These are phyloP conservation scores for Heliothis subflexa DNA, from an alignment of 1,140 invertebrate species.

Conservation along the genomic window DNA sequence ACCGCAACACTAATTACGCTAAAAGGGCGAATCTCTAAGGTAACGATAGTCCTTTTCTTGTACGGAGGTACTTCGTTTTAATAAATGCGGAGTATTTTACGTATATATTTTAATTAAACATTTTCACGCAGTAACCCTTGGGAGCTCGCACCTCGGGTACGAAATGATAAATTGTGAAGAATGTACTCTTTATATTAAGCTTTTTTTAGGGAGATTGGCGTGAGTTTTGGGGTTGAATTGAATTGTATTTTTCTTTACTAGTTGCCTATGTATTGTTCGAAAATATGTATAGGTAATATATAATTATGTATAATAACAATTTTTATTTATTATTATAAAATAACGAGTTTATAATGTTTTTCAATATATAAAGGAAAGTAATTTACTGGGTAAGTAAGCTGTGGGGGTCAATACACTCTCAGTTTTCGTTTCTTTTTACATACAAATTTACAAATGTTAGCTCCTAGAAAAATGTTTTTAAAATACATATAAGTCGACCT, in stretches of 20 bases:
- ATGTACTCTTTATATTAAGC: conserved; percentile 35
- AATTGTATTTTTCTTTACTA: not conserved
- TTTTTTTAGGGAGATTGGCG: not conserved
- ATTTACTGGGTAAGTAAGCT: too few relatives aligned
- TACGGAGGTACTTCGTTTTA: conserved; percentile 52
- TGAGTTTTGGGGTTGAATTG: conserved; percentile 9
- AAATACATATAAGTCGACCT: not conserved
- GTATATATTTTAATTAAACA: conserved; percentile 53
- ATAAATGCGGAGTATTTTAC: conserved; percentile 52
- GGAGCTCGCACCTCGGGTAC: conserved; percentile 39
- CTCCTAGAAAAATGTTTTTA: not conserved
- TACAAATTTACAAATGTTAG: not conserved
- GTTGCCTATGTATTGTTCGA: too few relatives aligned
- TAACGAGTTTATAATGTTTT: too few relatives aligned
- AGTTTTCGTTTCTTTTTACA: too few relatives aligned
- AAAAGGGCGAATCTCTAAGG: conserved; percentile 59
- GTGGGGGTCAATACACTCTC: too few relatives aligned
- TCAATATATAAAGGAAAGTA: too few relatives aligned
- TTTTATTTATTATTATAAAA: too few relatives aligned
- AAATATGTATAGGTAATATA: too few relatives aligned
- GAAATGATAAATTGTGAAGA: conserved; percentile 45
- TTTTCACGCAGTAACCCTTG: conserved; percentile 43
- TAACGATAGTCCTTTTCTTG: conserved; percentile 58
- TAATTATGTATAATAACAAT: too few relatives aligned
- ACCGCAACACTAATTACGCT: conserved; percentile 59